phyloP scores from a whole-genome alignment of 2,113 vertebrate species.

The Neolamprologus tretocephalus region DNA sequence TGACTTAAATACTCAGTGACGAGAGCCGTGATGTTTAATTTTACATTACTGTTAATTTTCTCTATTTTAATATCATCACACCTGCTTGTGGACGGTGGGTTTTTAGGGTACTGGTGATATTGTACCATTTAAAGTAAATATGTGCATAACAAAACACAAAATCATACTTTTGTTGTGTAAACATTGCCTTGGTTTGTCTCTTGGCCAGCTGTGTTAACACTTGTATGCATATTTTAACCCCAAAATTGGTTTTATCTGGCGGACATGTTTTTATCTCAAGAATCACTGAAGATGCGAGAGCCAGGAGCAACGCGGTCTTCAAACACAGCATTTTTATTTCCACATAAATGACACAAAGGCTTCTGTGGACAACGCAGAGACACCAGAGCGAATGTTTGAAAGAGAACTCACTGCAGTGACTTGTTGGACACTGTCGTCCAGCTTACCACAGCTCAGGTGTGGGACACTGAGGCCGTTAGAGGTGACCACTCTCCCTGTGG shows the following conservation, averaged over 20 bases:
- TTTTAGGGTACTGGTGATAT: too few relatives aligned
- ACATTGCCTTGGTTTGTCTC: neutral
- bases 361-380: neutral
- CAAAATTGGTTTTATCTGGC: neutral
- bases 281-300: fast-evolving
- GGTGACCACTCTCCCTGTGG: neutral
- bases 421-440: neutral
- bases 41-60: too few relatives aligned
- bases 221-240: neutral
- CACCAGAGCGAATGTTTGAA: neutral
- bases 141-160: neutral
- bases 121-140: too few relatives aligned
- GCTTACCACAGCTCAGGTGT: neutral
- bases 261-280: neutral
- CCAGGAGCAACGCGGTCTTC: neutral
- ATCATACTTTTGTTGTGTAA: neutral
- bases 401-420: neutral
- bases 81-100: too few relatives aligned
- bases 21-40: too few relatives aligned
- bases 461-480: neutral
- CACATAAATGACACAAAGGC: neutral
- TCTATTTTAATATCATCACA: too few relatives aligned
- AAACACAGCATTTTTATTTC: neutral
- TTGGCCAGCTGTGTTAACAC: neutral
- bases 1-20: too few relatives aligned